Evolutionary conservation across 2,797 vertebrate species (phyloP).

Genomic region (Melopsittacus undulatus): DNA sequence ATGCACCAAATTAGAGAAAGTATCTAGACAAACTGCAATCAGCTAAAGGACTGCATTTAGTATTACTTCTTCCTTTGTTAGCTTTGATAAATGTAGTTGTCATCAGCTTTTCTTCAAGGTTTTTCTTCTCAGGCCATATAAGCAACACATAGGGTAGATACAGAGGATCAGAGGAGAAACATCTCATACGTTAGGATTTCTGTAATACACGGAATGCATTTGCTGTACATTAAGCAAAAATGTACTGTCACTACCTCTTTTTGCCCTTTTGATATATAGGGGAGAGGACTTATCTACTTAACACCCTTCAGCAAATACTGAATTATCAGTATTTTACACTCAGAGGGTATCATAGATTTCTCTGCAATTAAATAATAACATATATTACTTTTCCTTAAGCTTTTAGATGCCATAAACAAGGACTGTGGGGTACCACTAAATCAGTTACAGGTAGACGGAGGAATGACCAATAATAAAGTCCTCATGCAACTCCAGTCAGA

Average conservation of each 20-base stretch:
- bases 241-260: neutral
- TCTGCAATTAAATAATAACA: neutral
- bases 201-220: neutral
- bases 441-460: slow-evolving; percentile 95
- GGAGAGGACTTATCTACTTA: neutral
- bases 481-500: slow-evolving; percentile 98
- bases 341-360: neutral
- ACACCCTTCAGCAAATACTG: neutral
- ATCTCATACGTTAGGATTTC: neutral
- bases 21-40: neutral
- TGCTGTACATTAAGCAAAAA: neutral
- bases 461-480: slow-evolving; percentile 94
- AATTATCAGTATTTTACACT: neutral
- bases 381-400: slow-evolving; percentile 74
- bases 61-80: neutral
- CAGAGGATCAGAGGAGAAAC: neutral
- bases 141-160: neutral
- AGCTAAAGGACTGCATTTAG: neutral
- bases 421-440: slow-evolving; percentile 93
- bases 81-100: neutral
- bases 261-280: neutral
- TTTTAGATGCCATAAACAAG: slow-evolving; percentile 96
- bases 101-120: neutral
- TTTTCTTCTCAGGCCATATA: neutral
- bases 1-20: neutral